Percentiles rank a stretch among this genome's conserved stretches.
These are phyloP conservation scores for Temnothorax curvispinosus DNA, from an alignment of 1,140 invertebrate species.

Conservation along the genomic window DNA sequence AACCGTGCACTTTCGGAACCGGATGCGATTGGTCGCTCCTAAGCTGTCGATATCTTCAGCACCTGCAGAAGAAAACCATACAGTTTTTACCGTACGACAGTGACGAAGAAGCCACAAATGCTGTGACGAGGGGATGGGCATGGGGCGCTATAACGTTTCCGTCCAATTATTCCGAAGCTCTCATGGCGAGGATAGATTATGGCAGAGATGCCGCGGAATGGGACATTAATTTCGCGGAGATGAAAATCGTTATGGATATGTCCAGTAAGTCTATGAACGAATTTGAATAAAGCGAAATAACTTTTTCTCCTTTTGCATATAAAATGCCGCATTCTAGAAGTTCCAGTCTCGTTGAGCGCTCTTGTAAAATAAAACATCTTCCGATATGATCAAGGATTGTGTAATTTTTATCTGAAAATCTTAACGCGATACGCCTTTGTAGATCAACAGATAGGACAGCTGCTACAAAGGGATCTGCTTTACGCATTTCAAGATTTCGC, in stretches of 20 bases:
- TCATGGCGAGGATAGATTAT: conserved; percentile 90
- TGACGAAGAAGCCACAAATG: conserved; percentile 88
- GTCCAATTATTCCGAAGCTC: conserved; percentile 92
- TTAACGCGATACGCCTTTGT: conserved; percentile 23
- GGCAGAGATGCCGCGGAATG: conserved; percentile 89
- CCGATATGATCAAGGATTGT: neutral
- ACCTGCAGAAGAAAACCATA: conserved; percentile 88
- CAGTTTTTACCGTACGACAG: conserved; percentile 86
- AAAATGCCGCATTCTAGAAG: neutral
- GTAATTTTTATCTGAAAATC: neutral
- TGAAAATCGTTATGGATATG: conserved; percentile 94
- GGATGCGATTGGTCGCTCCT: conserved; percentile 89
- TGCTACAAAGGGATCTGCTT: conserved; percentile 91
- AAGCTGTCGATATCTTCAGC: conserved; percentile 92
- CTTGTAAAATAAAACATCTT: neutral
- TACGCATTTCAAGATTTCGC: conserved; percentile 91
- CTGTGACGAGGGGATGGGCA: conserved; percentile 89
- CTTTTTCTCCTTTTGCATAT: neutral
- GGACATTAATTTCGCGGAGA: conserved; percentile 90
- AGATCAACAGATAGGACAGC: conserved; percentile 97
- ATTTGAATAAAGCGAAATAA: neutral
- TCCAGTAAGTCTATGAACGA: conserved; percentile 90
- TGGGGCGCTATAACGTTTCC: conserved; percentile 94
- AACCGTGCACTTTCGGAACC: conserved; percentile 82
- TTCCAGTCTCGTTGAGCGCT: neutral